phyloP scores from a whole-genome alignment of 2,888 invertebrate genomes.

The Caenorhabditis sp. region DNA sequence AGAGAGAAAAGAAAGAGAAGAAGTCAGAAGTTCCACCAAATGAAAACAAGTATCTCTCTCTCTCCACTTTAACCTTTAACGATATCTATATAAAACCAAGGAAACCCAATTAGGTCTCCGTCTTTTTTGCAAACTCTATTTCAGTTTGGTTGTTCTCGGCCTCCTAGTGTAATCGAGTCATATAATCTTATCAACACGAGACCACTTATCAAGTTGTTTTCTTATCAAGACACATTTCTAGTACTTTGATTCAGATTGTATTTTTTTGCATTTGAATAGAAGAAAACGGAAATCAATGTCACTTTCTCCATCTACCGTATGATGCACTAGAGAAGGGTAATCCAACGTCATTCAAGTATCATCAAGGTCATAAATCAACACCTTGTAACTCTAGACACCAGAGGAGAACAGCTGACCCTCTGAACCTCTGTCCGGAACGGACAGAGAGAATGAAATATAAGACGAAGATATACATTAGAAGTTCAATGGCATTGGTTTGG shows the following conservation, averaged over 20 bases:
- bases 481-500: slow-evolving; percentile 24
- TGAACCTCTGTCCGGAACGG: slow-evolving; percentile 27
- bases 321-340: slow-evolving; percentile 36
- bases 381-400: slow-evolving; percentile 56
- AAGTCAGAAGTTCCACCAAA: neutral
- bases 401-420: slow-evolving; percentile 49
- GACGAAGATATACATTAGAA: slow-evolving; percentile 15
- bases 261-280: neutral
- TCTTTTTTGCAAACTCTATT: slow-evolving; percentile 22
- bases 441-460: slow-evolving; percentile 10
- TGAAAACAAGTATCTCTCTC: neutral
- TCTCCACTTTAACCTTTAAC: neutral
- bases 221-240: slow-evolving; percentile 20
- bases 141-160: slow-evolving; percentile 10
- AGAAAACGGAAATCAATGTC: slow-evolving; percentile 23
- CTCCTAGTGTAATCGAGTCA: neutral
- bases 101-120: slow-evolving; percentile 8
- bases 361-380: slow-evolving; percentile 61
- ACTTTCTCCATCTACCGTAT: slow-evolving; percentile 54
- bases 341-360: slow-evolving; percentile 52
- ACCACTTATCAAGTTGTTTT: slow-evolving; percentile 8
- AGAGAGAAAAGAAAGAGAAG: neutral
- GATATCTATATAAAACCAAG: slow-evolving; percentile 8
- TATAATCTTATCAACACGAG: slow-evolving; percentile 19
- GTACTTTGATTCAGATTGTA: slow-evolving; percentile 3